Evolutionary conservation across 2,113 vertebrate species (phyloP), one percentile per base, ranked within the genome.

Genomic region (Regulus satrapa): DNA sequence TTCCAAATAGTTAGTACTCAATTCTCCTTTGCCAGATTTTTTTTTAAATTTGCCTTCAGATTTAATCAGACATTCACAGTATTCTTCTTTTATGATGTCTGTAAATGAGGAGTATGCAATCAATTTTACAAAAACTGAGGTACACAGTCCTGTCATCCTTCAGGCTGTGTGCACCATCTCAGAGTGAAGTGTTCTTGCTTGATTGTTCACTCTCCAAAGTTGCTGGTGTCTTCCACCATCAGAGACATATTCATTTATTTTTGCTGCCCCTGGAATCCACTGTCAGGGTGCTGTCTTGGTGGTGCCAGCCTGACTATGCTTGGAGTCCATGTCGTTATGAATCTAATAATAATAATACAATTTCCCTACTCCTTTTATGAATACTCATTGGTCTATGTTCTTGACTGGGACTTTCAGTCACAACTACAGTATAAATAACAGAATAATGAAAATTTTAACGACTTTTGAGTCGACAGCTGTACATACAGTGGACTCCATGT

Each of bases 361-460:
- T 91, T 87, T 89, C 24, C 62, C 21, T 46, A 20, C 5, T 87
- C 8, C 36, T 84, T 91, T 93, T 88, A 77, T 75, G 64, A 89
- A 56, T 64, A 87, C 34, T 64, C 10, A 49, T 31, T 54, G 32
- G 28, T 79, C 66, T 89, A 7, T 72, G 34, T 46, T 91, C 74
- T 73, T 79, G 56, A 69, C 55, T 76, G 34, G 24, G 74, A 64
- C 29, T 20, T 89, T 75, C 81, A 68, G 69, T 87, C 67, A 78
- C 66, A 91, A 58, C 69, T 82, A 77, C 38, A 52, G 32, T 72
- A 91, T n/a, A 78, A 81, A 87, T 67, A 91, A 69, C 10, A 88
- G 71, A 69, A 88, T 84, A 94, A 92, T 81, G 45, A 91, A 81
- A 71, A 85, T 77, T 77, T 58, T 78, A 92, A 88, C 86, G 52